Evolutionary conservation across 2,797 vertebrate species (phyloP), one percentile per base, ranked within the genome.

Genomic region (Knipowitschia caucasica): DNA sequence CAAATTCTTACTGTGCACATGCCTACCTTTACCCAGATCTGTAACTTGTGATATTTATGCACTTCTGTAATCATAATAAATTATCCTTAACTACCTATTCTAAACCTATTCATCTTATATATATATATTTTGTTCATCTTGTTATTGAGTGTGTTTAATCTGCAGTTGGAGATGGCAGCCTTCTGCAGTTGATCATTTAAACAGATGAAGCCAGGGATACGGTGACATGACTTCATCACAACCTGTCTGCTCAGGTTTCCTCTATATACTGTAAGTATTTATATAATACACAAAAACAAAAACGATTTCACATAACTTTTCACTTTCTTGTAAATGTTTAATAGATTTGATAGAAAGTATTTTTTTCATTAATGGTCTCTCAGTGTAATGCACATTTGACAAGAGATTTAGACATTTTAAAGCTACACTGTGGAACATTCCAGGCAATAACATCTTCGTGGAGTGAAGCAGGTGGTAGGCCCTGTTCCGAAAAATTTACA

Each of bases 211-310:
- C 0, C 4, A 29, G 60, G 56, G 75, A 82, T 80, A 74, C 31
- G 24, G 69, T 76, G 75, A 78, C 80, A 80, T 69, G 73, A 77
- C 75, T 77, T 80, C 77, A 77, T 81, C 71, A 80, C 65, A 62
- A 51, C 87, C 83, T 86, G 82, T 79, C 74, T 83, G 65, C 80
- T 90, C 86, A 56, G 83, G 82, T 90, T 88, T 80, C 86, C 59
- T 49, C 54, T 73, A 72, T 80, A 79, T 52, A 39, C 36, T 39
- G 36, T 39, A 64, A 36, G 82, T 85, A 87, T 87, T 87, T 81
- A 81, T 83, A 85, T 78, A 47, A 66, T 72, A 69, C 68, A 67
- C 69, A 68, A 81, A 84, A 80, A 80, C 68, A 69, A 56, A 42
- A 57, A 76, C 69, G 67, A 64, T 73, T 79, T 72, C 62, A 67